Percentiles rank a stretch among this genome's conserved stretches.
These are phyloP conservation scores for Meandrusa payeni DNA, from an alignment of 2,888 invertebrate species.

Conservation along the genomic window DNA sequence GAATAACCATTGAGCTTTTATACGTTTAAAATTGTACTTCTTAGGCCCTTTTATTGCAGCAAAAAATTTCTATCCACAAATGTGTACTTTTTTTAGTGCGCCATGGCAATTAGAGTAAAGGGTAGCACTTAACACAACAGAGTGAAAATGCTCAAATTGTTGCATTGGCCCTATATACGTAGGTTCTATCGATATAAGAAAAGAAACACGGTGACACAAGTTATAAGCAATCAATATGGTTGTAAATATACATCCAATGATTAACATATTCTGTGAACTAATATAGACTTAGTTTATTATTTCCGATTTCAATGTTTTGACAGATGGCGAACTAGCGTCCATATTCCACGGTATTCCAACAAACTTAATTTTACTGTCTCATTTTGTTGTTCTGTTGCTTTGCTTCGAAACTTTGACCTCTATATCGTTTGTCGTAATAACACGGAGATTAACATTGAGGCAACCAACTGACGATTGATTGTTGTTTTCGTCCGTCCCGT, in stretches of 20 bases:
- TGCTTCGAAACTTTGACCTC: slow-evolving; percentile 5
- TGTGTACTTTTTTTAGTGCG: no score
- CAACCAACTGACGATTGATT: slow-evolving; percentile 36
- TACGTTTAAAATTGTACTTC: no score
- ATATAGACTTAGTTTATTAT: slow-evolving; percentile 55
- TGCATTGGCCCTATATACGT: no score
- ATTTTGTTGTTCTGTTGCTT: no score
- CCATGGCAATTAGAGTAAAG: no score
- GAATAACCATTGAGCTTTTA: no score
- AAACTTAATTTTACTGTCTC: neutral
- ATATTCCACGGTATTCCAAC: slow-evolving; percentile 2
- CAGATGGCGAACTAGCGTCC: slow-evolving; percentile 46
- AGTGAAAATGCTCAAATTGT: no score
- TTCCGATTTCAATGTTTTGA: slow-evolving; percentile 63
- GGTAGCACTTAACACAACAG: no score
- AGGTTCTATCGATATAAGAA: no score
- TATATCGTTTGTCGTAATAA: neutral
- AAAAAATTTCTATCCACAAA: no score
- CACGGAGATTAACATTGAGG: slow-evolving; percentile 6
- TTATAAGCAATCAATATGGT: neutral
- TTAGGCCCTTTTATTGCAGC: no score
- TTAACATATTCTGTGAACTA: slow-evolving; percentile 35
- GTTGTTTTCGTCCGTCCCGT: slow-evolving; percentile 42
- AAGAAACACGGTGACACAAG: no score
- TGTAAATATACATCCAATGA: slow-evolving; percentile 20